Conservation (phyloP, 2,797 vertebrate species). For the Trematomus bernacchii region DNA sequence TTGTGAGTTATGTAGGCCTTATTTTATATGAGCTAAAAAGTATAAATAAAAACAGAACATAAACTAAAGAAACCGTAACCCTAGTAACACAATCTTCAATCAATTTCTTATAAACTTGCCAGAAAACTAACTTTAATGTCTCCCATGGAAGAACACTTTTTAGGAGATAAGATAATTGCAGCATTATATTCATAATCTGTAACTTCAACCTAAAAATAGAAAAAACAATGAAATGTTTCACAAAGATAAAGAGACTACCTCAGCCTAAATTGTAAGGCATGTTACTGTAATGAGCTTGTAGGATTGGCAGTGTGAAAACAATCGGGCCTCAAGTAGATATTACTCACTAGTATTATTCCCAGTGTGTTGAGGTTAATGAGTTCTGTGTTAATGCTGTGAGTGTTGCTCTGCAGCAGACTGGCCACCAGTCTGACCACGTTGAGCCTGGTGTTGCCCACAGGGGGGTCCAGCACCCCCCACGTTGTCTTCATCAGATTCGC, state of each 20-base stretch:
- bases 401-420: conserved; percentile 95
- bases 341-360: conserved; percentile 95
- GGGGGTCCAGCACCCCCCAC: conserved; percentile 96
- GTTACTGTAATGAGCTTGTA: not conserved
- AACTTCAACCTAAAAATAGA: no score
- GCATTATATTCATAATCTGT: no score
- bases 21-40: not conserved
- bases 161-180: no score
- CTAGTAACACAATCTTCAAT: not conserved
- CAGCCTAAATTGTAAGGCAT: no score
- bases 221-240: no score
- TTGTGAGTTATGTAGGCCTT: no score
- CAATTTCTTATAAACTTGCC: not conserved
- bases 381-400: conserved; percentile 92
- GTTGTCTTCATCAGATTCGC: conserved; percentile 97
- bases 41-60: not conserved
- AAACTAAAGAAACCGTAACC: not conserved
- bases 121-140: no score
- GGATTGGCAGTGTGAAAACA: not conserved
- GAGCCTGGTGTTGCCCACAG: conserved; percentile 96
- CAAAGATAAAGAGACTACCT: no score
- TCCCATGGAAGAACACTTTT: no score
- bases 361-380: conserved; percentile 97
- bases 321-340: not conserved
- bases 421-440: conserved; percentile 96